phyloP scores from a whole-genome alignment of 37 sponge, comb jelly and placozoan species.

The Mnemiopsis leidyi region DNA sequence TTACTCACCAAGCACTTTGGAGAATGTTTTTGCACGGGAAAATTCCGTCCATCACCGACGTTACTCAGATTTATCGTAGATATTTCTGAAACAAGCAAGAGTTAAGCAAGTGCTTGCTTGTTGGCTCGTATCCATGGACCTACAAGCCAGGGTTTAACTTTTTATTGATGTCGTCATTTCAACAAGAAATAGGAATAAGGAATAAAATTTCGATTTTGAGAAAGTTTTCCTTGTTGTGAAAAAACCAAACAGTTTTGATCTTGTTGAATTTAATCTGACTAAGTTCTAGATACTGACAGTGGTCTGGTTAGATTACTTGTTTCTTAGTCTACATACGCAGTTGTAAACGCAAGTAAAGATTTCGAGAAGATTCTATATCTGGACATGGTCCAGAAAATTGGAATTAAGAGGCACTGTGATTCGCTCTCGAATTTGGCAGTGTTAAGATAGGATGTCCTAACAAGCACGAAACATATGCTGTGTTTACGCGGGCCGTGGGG shows the following conservation, averaged over 20 bases:
- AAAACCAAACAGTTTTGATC: too few species aligned
- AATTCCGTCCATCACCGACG: not conserved
- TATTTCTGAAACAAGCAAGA: slow-evolving; percentile 14
- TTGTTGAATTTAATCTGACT: too few species aligned
- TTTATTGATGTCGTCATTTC: too few species aligned
- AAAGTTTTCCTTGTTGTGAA: too few species aligned
- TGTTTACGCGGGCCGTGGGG: too few species aligned
- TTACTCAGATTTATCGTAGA: slow-evolving; percentile 46
- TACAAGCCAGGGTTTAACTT: not conserved
- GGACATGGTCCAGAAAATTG: not conserved
- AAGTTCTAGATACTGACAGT: not conserved
- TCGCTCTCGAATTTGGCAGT: not conserved
- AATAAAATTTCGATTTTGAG: too few species aligned
- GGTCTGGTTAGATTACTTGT: not conserved
- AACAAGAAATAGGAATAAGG: too few species aligned
- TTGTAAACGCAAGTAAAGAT: not conserved
- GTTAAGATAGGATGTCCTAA: not conserved
- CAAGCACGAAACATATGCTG: not conserved
- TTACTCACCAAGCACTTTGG: slow-evolving; percentile 27
- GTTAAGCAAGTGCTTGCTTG: not conserved
- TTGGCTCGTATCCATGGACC: too few species aligned
- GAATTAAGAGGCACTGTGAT: not conserved
- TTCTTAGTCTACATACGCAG: not conserved
- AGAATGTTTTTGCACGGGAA: not conserved
- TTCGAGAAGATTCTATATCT: not conserved